Evolutionary conservation across 2,888 invertebrate species (phyloP).

Genomic region (Ypsolopha sequella): DNA sequence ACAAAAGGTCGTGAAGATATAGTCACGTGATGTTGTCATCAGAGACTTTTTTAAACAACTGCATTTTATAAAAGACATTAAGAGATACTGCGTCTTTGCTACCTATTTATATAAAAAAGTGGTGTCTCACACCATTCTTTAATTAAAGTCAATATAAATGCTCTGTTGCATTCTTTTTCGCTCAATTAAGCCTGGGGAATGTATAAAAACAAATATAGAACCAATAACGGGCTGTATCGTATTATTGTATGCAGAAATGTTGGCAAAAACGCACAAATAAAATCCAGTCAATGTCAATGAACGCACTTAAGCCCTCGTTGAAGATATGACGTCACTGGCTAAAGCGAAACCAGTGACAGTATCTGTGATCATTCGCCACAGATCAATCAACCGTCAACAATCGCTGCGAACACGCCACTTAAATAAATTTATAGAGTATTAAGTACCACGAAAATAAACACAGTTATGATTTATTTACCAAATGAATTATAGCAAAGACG

Average conservation of each 20-base stretch:
- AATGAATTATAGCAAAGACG: conserved; percentile 62
- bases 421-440: conserved; percentile 70
- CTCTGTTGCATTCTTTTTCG: no score
- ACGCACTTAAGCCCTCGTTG: not conserved
- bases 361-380: conserved; percentile 5
- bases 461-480: conserved; percentile 66
- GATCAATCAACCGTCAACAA: conserved; percentile 62
- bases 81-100: no score
- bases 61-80: not conserved
- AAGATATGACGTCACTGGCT: not conserved
- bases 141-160: no score
- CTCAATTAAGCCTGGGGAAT: no score
- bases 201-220: not conserved
- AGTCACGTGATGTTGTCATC: not conserved
- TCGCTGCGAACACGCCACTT: conserved; percentile 62
- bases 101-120: no score
- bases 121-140: no score
- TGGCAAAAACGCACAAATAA: conserved; percentile 18
- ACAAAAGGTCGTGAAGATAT: conserved; percentile 1
- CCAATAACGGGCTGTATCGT: not conserved
- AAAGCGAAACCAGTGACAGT: not conserved
- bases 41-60: not conserved
- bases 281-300: conserved; percentile 33
- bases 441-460: conserved; percentile 69
- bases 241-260: not conserved